phyloP scores from a whole-genome alignment of 2,888 invertebrate species.

The Drosophila kanekoi region DNA sequence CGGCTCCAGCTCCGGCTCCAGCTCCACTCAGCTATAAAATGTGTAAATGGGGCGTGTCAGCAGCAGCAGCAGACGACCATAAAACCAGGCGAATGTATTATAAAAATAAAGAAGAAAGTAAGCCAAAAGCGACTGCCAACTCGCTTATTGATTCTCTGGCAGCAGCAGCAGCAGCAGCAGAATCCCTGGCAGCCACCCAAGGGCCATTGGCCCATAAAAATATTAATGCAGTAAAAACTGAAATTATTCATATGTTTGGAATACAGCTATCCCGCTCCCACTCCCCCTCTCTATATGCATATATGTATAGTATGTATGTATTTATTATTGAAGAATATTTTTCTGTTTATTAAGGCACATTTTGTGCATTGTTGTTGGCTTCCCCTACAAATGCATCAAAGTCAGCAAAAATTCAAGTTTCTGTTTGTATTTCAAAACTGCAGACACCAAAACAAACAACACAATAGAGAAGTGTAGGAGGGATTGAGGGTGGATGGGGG shows the following conservation, averaged over 20 bases:
- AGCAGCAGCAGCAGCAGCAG: background rate
- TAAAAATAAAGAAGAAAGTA: slow-evolving; percentile 50
- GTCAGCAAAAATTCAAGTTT: slow-evolving; percentile 72
- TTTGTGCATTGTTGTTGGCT: slow-evolving; percentile 5
- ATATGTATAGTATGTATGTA: slow-evolving; percentile 4
- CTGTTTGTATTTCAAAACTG: slow-evolving; percentile 72
- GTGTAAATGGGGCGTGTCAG: slow-evolving; percentile 49
- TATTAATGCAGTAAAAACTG: slow-evolving; percentile 53
- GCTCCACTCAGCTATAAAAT: slow-evolving; percentile 42
- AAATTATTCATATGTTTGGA: slow-evolving; percentile 40
- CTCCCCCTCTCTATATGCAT: background rate
- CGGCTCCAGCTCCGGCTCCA: no score
- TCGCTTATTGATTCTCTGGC: slow-evolving; percentile 46
- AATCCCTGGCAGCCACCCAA: slow-evolving; percentile 1
- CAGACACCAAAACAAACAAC: slow-evolving; percentile 55
- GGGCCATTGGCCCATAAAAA: slow-evolving; percentile 49
- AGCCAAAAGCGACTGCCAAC: slow-evolving; percentile 22
- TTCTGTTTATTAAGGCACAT: slow-evolving; percentile 53
- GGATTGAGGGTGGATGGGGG: accelerated
- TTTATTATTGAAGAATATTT: slow-evolving; percentile 52
- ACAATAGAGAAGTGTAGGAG: slow-evolving; percentile 3
- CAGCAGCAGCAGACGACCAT: slow-evolving; percentile 20
- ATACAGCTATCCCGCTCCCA: background rate
- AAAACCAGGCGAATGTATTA: slow-evolving; percentile 37
- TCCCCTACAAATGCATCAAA: slow-evolving; percentile 48